These are phyloP conservation scores for Rynchops niger DNA, from an alignment of 2,113 vertebrate genomes.

Conservation along the genomic window DNA sequence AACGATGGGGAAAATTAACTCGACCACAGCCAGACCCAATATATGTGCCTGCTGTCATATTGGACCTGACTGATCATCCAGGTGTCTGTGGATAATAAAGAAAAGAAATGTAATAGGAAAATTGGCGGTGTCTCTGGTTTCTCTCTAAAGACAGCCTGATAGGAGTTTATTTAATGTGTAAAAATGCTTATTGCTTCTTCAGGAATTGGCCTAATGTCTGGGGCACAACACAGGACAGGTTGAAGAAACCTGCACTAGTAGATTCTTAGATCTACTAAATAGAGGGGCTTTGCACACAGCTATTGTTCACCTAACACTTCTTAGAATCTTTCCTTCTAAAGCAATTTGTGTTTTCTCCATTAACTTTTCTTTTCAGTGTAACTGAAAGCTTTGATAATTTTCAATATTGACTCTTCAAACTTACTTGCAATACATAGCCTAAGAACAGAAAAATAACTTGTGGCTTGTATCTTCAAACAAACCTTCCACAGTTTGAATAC, in stretches of 20 bases:
- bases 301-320: background rate
- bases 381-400: background rate
- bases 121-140: background rate
- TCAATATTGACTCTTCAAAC: background rate
- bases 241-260: background rate
- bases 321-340: background rate
- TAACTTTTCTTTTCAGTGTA: background rate
- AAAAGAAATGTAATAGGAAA: background rate
- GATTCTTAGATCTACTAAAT: background rate
- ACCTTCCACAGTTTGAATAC: background rate
- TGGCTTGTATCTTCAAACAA: background rate
- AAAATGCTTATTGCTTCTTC: background rate
- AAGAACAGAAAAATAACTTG: background rate
- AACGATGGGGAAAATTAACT: background rate
- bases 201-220: background rate
- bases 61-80: background rate
- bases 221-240: background rate
- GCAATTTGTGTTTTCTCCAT: background rate
- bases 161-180: background rate
- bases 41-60: background rate
- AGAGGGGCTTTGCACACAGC: rapidly evolving
- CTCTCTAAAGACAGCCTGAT: background rate
- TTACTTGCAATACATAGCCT: background rate
- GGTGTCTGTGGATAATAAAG: background rate
- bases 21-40: background rate